phyloP scores from a whole-genome alignment of 1,140 invertebrate species.

The Euglossa dilemma region DNA sequence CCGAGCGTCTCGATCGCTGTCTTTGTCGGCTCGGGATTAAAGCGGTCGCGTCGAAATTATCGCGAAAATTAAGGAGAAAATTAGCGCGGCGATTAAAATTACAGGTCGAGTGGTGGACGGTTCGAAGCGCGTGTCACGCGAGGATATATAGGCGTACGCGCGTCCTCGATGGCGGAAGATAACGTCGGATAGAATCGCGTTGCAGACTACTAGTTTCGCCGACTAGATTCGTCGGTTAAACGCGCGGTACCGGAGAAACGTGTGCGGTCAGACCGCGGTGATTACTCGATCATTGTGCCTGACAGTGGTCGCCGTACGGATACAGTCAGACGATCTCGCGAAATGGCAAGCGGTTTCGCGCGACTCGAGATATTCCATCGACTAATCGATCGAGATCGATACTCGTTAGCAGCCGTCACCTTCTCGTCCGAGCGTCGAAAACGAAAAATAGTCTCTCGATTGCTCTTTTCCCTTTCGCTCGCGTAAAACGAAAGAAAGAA shows the following conservation, averaged over 20 bases:
- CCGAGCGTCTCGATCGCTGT: background rate
- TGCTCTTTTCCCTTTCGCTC: too few relatives aligned
- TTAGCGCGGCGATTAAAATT: too few relatives aligned
- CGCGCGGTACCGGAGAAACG: conserved; percentile 2
- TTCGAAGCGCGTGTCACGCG: too few relatives aligned
- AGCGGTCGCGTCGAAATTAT: too few relatives aligned
- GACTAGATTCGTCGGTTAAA: background rate
- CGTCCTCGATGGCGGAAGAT: background rate
- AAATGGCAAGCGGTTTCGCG: conserved; percentile 17
- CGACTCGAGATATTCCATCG: conserved; percentile 16
- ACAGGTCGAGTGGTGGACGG: too few relatives aligned
- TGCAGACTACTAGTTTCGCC: background rate
- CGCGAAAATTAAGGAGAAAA: background rate
- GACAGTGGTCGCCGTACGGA: conserved; percentile 38
- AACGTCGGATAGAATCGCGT: background rate
- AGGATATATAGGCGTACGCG: too few relatives aligned
- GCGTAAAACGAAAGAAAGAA: too few relatives aligned
- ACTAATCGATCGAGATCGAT: background rate
- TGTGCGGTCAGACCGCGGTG: conserved; percentile 11
- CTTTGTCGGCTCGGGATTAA: too few relatives aligned
- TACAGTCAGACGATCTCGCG: conserved; percentile 31
- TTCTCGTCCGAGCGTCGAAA: background rate
- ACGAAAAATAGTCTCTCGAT: background rate
- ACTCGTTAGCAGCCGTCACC: background rate
- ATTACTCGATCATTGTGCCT: conserved; percentile 35